These are phyloP conservation scores for Semaprochilodus insignis DNA, from an alignment of 2,797 vertebrate genomes.

Conservation along the genomic window DNA sequence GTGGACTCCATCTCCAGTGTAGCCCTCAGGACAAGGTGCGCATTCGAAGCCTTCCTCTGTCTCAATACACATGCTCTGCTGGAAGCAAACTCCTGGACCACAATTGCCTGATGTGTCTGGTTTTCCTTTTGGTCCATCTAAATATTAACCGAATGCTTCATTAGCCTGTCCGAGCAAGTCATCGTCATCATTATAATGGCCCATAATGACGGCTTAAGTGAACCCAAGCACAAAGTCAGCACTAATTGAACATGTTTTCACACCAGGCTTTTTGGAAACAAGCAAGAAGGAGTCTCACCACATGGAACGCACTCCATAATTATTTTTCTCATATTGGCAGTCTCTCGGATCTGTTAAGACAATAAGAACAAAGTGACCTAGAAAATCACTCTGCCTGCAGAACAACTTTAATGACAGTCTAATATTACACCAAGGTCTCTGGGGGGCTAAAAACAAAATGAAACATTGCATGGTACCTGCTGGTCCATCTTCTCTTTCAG, in stretches of 20 bases:
- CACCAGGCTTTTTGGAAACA: background rate
- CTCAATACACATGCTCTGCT: slow-evolving; percentile 83
- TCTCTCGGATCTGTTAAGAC: slow-evolving; percentile 90
- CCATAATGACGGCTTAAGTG: background rate
- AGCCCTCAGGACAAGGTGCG: slow-evolving; percentile 91
- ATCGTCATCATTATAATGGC: slow-evolving; percentile 41
- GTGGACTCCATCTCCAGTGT: slow-evolving; percentile 87
- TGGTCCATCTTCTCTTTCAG: slow-evolving; percentile 91
- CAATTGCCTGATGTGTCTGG: slow-evolving; percentile 70
- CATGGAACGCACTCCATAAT: slow-evolving; percentile 93
- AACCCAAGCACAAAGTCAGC: background rate
- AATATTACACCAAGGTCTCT: background rate
- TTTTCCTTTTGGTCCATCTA: slow-evolving; percentile 22
- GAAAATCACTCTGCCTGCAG: background rate
- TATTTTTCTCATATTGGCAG: slow-evolving; percentile 89
- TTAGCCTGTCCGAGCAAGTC: slow-evolving; percentile 21
- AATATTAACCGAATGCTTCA: slow-evolving; percentile 35
- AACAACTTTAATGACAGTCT: background rate
- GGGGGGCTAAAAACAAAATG: background rate
- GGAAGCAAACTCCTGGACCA: slow-evolving; percentile 87
- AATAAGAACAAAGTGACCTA: slow-evolving; percentile 28
- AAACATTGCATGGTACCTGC: slow-evolving; percentile 80
- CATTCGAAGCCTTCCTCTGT: slow-evolving; percentile 84
- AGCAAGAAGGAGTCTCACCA: slow-evolving; percentile 77
- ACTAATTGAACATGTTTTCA: background rate